These are phyloP conservation scores for Muscicapa adusta DNA, from an alignment of 2,113 vertebrate species.

Conservation along the genomic window DNA sequence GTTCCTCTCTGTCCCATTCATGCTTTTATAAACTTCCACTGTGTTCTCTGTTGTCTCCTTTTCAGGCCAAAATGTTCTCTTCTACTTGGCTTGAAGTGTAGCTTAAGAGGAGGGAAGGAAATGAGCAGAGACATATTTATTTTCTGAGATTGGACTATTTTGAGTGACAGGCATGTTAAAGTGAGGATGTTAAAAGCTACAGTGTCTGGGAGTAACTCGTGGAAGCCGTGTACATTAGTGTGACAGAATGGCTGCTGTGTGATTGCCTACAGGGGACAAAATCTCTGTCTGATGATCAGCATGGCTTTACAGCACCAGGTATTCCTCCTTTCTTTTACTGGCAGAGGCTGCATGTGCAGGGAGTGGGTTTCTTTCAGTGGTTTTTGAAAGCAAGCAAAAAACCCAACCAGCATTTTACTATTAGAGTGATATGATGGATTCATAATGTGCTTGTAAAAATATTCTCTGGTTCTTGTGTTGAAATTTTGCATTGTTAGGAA, in stretches of 20 bases:
- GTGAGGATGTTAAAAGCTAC: neutral
- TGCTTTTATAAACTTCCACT: neutral
- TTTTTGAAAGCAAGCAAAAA: neutral
- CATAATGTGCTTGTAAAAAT: neutral
- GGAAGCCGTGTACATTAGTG: neutral
- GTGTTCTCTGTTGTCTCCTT: neutral
- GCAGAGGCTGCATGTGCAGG: neutral
- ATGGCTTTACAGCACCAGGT: neutral
- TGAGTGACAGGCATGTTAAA: neutral
- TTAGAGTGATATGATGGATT: neutral
- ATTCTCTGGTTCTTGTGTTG: neutral
- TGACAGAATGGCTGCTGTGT: neutral
- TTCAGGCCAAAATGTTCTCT: neutral
- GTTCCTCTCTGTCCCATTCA: neutral
- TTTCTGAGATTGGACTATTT: neutral
- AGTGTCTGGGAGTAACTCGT: neutral
- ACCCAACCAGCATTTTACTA: neutral
- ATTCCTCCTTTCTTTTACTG: neutral
- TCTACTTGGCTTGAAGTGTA: neutral
- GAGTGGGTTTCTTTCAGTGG: neutral
- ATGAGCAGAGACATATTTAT: neutral
- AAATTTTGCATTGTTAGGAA: constrained; percentile 12
- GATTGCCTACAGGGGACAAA: neutral
- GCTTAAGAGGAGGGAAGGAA: neutral
- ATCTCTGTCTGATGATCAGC: neutral